Evolutionary conservation across 2,797 vertebrate genomes (phyloP), one percentile per base, ranked within the genome.

Genomic region (Periparus ater): DNA sequence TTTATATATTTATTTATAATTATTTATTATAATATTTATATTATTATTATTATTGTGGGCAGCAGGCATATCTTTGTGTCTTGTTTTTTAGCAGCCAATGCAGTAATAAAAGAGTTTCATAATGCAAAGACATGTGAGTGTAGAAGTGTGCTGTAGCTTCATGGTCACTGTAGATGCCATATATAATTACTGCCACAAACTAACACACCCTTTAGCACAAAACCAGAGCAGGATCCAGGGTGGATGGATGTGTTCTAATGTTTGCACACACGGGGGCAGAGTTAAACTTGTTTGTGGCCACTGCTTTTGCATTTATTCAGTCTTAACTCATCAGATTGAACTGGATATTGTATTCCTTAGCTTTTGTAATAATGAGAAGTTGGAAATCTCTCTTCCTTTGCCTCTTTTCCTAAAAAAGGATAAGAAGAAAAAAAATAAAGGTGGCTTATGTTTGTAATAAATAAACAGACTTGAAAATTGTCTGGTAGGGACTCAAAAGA

Each of bases 221-320:
- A 73, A 70, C 13, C 21, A 19, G 62, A 62, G 12, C 9, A 27
- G 40, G 30, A 68, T 40, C 45, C 47, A 16, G 83, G 23, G 14
- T 5, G 67, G 26, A 18, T 13, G n/a, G 26, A 12, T 91, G 91
- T 67, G 22, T 60, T 95, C 77, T 80, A n/a, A 50, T 13, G 22
- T 80, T 94, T 89, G 94, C 42, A 66, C 96, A 83, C 94, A 88
- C 0, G 91, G 76, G 94, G 96, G 96, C 96, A 94, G 93, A 92
- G 54, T 71, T 67, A 63, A 83, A 50, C 85, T 48, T 70, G 40
- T 44, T 30, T 89, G 77, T 51, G 54, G 22, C 42, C 1, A 1
- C 38, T 51, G 67, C 55, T 62, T 62, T 45, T 72, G 55, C 12
- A 29, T 76, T 79, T 85, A 40, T 78, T 48, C 32, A 25, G 1